Base-by-base conservation (phyloP, 2,888 invertebrate genomes). In the Epistrophe eligans region DNA sequence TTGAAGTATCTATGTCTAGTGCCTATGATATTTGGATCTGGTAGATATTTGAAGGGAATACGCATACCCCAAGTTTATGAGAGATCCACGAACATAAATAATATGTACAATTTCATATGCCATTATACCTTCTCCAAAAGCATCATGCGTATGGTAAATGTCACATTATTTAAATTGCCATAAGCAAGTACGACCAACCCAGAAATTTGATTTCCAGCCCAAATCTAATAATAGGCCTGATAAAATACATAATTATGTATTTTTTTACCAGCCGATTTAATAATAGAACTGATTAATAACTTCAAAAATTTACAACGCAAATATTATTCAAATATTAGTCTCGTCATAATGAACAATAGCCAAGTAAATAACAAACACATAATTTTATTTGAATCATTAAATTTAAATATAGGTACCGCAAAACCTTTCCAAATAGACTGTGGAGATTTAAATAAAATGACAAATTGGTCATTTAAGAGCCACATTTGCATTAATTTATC, bases 391-490 rank as follows among this genome's bases (percentile, higher is more conserved):
- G 32, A 48, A 66, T 66, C 48, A 45, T 66, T 66, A 66, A 66
- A 66, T 28, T 55, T 43, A 38, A 38, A n/a, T 50, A 43, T 58
- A 40, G 19, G 15, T 5, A 62, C 62, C 43, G 10, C 7, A 24
- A 45, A 67, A 24, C 24, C 24, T 45, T 45, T 19, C 19, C 32
- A 48, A 67, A 67, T 15, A 0, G 35, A 48, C 48, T 17, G 9
- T 35, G 7, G 38, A n/a, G 11, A 64, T 64, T 40, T 64, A 13
- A 28, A 64, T 40, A 70, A 62, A 66, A 45, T 74, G 50, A 67
- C 57, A 66, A 80, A 66, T 50, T 35, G 28, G 52, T 43, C 48
- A 73, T 73, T 79, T 66, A 52, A 57, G 2, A 50, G 72, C 40
- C n/a, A n/a, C 24, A 66, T 43, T 64, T 79, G 28, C 64, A 73